Evolutionary conservation across 2,797 vertebrate genomes (phyloP).

Genomic region (Smutsia temminckii): DNA sequence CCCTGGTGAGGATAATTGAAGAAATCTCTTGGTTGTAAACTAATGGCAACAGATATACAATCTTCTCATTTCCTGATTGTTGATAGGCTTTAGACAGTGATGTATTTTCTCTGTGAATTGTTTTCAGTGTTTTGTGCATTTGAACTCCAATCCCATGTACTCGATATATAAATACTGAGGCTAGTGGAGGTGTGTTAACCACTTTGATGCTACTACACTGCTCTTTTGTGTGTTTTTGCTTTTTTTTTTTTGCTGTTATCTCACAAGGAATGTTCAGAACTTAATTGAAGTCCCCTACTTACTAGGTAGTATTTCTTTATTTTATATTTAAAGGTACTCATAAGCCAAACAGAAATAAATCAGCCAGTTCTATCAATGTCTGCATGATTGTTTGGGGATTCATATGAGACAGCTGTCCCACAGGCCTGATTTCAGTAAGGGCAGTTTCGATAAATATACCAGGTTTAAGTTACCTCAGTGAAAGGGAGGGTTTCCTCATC

Average conservation of each 20-base stretch:
- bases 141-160: neutral
- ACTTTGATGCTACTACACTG: neutral
- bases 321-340: neutral
- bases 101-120: constrained; percentile 37
- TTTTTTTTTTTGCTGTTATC: neutral
- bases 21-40: constrained; percentile 57
- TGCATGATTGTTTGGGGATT: neutral
- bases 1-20: constrained; percentile 59
- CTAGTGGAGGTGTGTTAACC: neutral
- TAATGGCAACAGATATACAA: constrained; percentile 22
- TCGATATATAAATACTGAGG: neutral
- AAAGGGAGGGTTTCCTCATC: neutral
- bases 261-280: neutral
- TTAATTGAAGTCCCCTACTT: neutral
- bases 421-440: neutral
- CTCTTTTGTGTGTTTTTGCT: neutral
- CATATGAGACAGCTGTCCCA: neutral
- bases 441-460: neutral
- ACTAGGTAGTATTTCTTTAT: neutral
- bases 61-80: constrained; percentile 7
- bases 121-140: constrained; percentile 17
- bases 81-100: constrained; percentile 6
- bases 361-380: neutral
- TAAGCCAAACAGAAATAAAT: neutral
- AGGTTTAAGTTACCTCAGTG: neutral